Evolutionary conservation across 2,888 invertebrate species (phyloP), one percentile per base, ranked within the genome.

Genomic region (Sinohyriopsis cumingii): DNA sequence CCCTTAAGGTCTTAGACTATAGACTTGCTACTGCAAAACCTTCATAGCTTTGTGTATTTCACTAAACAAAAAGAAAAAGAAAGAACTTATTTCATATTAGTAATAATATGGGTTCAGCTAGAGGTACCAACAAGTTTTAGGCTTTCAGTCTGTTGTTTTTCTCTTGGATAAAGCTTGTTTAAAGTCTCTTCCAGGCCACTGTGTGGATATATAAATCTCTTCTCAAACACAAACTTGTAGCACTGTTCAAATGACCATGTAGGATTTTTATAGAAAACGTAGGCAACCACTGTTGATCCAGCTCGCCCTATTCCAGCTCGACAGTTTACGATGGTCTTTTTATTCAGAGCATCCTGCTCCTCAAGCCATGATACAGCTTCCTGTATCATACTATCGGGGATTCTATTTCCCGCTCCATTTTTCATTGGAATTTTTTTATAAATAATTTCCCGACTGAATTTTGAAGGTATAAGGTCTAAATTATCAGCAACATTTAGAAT

Each of bases 271-370:
- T 73, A 71, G 68, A 76, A 82, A 15, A 81, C 75, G 67, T 71
- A 82, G 22, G 77, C 73, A 55, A 82, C 78, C 24, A 71, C 71
- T 24, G 75, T 75, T n/a, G 82, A 82, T 12, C 80, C 80, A 33
- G 82, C 77, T 20, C 82, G 65, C 7, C 79, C 82, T 25, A 77
- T 76, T 9, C 82, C 82, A n/a, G 79, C 77, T n/a, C 79, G 67
- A 56, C 80, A 79, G 72, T 73, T 76, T 22, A 82, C 78, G 9
- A 81, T 57, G 20, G 74, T 71, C 57, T 76, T 80, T 15, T 68
- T 67, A 54, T 69, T 60, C 9, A 45, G 24, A 25, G 61, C 28
- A 45, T 73, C 69, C 28, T 73, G 64, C 1, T 70, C 67, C 7
- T 63, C 56, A 12, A 82, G 70, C 80, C 80, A 82, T 0, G 61